A percentile compares a stretch with the other conserved stretches of the same genome.
These are phyloP conservation scores for Gallinago undulata DNA, from an alignment of 2,113 vertebrate species.

Conservation along the genomic window DNA sequence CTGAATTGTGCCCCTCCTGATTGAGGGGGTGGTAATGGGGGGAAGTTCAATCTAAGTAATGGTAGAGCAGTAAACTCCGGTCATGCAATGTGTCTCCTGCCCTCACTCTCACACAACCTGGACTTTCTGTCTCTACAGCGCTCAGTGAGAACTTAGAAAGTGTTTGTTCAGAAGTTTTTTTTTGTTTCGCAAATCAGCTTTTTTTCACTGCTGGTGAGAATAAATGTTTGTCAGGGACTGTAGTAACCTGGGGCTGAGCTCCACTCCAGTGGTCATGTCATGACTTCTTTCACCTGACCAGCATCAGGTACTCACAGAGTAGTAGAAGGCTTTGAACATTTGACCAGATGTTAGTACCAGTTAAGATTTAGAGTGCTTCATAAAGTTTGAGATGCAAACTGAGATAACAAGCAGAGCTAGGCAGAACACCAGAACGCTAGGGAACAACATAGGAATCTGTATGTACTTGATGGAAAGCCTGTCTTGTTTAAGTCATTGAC, in stretches of 20 bases:
- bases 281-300: neutral
- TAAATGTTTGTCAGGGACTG: neutral
- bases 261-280: neutral
- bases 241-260: neutral
- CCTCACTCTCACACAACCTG: neutral
- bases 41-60: neutral
- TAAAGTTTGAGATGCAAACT: neutral
- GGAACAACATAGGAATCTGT: neutral
- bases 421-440: neutral
- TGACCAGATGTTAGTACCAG: neutral
- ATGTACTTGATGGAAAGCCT: neutral
- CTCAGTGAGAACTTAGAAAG: neutral
- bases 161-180: neutral
- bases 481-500: neutral
- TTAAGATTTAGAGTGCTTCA: neutral
- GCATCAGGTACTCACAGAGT: neutral
- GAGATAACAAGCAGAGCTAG: neutral
- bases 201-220: neutral
- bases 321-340: neutral
- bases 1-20: neutral
- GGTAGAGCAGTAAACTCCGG: neutral
- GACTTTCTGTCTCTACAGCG: fast-evolving
- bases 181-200: neutral
- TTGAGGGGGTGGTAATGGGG: fast-evolving
- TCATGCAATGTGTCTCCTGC: neutral